Conservation (phyloP, 2,888 invertebrate genomes). For the Drosophila algonquin region DNA sequence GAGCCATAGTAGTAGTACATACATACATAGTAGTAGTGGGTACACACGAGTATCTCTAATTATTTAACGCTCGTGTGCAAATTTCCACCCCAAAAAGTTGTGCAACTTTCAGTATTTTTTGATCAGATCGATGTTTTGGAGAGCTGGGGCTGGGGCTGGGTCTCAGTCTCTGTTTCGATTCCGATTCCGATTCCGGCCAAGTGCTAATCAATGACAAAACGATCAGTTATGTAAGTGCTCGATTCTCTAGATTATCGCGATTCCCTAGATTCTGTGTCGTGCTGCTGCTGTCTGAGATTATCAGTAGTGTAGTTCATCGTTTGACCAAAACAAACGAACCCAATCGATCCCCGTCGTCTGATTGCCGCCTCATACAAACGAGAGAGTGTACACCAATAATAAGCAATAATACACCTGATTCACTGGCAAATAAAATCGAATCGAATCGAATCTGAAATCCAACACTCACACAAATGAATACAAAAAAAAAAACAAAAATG, state of each 20-base stretch:
- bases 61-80: constrained; percentile 28
- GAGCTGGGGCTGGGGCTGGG: not conserved
- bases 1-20: too few species aligned
- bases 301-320: constrained; percentile 47
- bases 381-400: not conserved
- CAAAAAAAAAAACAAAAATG: not conserved
- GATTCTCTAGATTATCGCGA: not conserved
- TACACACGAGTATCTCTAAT: not conserved
- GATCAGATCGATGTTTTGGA: not conserved
- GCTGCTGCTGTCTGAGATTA: constrained; percentile 39
- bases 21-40: too few species aligned
- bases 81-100: constrained; percentile 12
- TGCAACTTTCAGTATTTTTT: constrained; percentile 10
- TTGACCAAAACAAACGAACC: constrained; percentile 25
- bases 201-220: constrained; percentile 72
- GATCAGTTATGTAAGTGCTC: constrained; percentile 52
- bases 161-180: not conserved
- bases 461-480: not conserved
- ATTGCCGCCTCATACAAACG: constrained; percentile 23
- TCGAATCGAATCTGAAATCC: not conserved
- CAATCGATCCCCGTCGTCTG: constrained; percentile 13
- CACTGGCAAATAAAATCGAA: constrained; percentile 5
- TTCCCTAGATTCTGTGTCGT: constrained; percentile 1
- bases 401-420: constrained; percentile 40
- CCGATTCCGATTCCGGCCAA: constrained; percentile 32